Evolutionary conservation across 2,113 vertebrate species (phyloP).

Genomic region (Rallus limicola): DNA sequence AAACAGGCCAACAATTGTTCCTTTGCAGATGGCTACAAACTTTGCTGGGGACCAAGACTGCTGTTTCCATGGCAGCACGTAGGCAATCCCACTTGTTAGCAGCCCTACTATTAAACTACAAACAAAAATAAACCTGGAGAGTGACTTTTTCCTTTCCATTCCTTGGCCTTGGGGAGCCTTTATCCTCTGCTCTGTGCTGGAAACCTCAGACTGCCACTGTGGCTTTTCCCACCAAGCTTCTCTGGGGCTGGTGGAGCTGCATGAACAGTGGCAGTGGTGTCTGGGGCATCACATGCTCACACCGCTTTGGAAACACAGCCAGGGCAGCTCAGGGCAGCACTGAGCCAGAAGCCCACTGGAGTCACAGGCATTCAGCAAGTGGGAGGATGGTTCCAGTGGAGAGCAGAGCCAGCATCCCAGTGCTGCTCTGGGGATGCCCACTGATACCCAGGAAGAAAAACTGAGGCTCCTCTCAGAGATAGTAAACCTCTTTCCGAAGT

Average conservation of each 20-base stretch:
- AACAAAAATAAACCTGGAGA: not conserved
- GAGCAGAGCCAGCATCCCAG: not conserved
- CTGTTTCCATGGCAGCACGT: constrained; percentile 40
- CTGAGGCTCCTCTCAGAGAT: fast-evolving
- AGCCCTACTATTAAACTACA: not conserved
- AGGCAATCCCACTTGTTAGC: not conserved
- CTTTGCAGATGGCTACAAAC: not conserved
- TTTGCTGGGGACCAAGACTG: not conserved
- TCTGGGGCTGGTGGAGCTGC: not conserved
- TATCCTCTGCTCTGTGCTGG: not conserved
- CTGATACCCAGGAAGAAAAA: not conserved
- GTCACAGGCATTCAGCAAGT: not conserved
- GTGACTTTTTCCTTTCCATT: not conserved
- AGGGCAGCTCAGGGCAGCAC: not conserved
- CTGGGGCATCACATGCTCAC: fast-evolving
- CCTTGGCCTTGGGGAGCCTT: not conserved
- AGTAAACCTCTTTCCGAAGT: not conserved
- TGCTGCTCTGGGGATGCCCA: not conserved
- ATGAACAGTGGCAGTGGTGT: fast-evolving
- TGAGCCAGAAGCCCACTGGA: fast-evolving
- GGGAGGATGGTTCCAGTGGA: not conserved
- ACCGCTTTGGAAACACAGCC: not conserved
- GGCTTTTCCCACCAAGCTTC: not conserved
- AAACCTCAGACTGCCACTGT: not conserved
- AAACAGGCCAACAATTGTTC: not conserved